Evolutionary conservation across 2,113 vertebrate species (phyloP).

Genomic region (Cebus imitator): DNA sequence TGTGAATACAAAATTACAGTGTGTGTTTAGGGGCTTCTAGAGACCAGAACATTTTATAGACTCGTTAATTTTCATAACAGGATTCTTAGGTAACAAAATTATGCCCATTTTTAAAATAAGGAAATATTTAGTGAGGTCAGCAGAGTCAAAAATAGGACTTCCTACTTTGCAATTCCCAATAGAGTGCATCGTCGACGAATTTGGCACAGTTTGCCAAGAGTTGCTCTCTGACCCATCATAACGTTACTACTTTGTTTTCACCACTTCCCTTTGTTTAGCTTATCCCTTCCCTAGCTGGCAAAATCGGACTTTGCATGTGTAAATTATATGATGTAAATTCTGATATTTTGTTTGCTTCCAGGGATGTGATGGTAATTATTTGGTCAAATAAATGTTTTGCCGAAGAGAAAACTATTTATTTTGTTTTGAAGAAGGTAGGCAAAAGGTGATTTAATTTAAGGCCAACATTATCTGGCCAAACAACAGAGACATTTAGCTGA

Average conservation of each 20-base stretch:
- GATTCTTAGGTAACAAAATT: constrained; percentile 34
- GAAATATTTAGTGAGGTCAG: constrained; percentile 56
- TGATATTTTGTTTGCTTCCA: neutral
- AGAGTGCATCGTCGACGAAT: neutral
- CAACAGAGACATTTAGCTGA: neutral
- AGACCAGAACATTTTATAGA: constrained; percentile 8
- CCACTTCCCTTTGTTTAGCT: constrained; percentile 25
- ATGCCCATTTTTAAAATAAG: constrained; percentile 34
- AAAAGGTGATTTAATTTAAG: constrained; percentile 49
- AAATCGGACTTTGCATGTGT: neutral
- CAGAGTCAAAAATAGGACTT: constrained; percentile 65
- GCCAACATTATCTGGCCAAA: neutral
- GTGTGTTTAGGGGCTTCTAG: neutral
- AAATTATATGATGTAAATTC: neutral
- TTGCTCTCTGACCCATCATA: neutral
- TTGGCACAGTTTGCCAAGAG: neutral
- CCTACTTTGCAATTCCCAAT: constrained; percentile 36
- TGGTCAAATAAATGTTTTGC: neutral
- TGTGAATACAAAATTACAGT: neutral
- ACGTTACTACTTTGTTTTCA: neutral
- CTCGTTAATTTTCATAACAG: constrained; percentile 42
- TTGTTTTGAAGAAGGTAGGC: constrained; percentile 19
- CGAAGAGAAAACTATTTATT: constrained; percentile 15
- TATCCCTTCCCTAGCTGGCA: neutral
- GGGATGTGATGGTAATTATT: neutral